Percentiles rank a stretch among this genome's conserved stretches.
phyloP scores from a whole-genome alignment of 2,797 vertebrate species.

The Siniperca undulata region DNA sequence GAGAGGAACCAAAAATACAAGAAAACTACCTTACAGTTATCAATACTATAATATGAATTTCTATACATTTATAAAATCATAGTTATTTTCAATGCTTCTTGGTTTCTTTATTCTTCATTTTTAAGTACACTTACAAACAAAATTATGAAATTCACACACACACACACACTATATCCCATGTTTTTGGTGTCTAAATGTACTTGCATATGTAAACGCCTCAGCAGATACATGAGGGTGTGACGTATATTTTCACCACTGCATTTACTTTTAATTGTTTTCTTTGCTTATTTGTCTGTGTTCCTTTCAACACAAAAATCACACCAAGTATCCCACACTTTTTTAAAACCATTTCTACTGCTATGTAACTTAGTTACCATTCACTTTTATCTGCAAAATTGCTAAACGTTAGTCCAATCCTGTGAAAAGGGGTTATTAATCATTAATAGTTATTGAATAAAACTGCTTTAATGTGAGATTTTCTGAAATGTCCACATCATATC shows the following conservation, averaged over 20 bases:
- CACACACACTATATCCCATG: conserved; percentile 43
- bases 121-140: conserved; percentile 86
- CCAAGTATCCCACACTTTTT: conserved; percentile 2
- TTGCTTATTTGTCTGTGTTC: conserved; percentile 24
- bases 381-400: conserved; percentile 23
- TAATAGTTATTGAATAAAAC: conserved; percentile 36
- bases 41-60: conserved; percentile 72
- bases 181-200: conserved; percentile 81
- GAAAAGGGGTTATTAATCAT: conserved; percentile 20
- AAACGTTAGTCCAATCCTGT: conserved; percentile 29
- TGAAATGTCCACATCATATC: conserved; percentile 16
- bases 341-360: conserved; percentile 16
- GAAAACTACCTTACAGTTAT: conserved; percentile 67
- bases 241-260: conserved; percentile 33
- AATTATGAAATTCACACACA: conserved; percentile 65
- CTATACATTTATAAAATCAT: conserved; percentile 83
- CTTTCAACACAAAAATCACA: conserved; percentile 40
- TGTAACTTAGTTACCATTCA: conserved; percentile 26
- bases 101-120: conserved; percentile 81
- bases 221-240: conserved; percentile 29
- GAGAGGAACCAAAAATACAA: conserved; percentile 61
- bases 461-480: conserved; percentile 29
- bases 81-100: conserved; percentile 76
- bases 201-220: conserved; percentile 78
- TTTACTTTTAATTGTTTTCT: conserved; percentile 19